Conservation (phyloP, 2,113 vertebrate species). For the Gymnorhina tibicen region DNA sequence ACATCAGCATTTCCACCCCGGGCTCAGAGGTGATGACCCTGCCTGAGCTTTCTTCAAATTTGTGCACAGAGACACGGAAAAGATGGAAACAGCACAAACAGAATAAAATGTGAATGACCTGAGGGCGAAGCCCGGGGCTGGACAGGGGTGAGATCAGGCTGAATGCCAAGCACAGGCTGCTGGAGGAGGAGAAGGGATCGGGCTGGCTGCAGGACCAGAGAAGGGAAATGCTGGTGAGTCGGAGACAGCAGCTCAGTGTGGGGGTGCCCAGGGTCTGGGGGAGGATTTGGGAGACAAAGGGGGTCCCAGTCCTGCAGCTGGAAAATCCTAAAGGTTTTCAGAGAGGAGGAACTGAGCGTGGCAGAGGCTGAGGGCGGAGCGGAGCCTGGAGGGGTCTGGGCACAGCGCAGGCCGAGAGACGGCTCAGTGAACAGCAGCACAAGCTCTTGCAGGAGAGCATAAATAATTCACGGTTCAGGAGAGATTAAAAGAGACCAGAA, state of each 20-base stretch:
- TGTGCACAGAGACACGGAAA: background rate
- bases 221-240: background rate
- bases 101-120: background rate
- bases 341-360: background rate
- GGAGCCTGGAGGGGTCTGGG: background rate
- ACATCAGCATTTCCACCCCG: background rate
- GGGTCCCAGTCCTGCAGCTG: background rate
- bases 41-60: background rate
- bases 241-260: fast-evolving
- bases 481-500: background rate
- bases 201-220: background rate
- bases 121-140: background rate
- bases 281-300: fast-evolving
- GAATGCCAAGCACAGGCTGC: background rate
- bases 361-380: background rate
- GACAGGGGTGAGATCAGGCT: background rate
- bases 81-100: background rate
- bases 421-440: background rate
- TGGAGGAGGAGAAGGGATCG: background rate
- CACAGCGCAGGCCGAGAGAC: fast-evolving
- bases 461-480: background rate
- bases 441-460: background rate
- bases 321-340: background rate
- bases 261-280: background rate
- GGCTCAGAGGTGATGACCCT: background rate